Conservation (phyloP, 1,140 invertebrate species). For the Meloidogyne chitwoodi region DNA sequence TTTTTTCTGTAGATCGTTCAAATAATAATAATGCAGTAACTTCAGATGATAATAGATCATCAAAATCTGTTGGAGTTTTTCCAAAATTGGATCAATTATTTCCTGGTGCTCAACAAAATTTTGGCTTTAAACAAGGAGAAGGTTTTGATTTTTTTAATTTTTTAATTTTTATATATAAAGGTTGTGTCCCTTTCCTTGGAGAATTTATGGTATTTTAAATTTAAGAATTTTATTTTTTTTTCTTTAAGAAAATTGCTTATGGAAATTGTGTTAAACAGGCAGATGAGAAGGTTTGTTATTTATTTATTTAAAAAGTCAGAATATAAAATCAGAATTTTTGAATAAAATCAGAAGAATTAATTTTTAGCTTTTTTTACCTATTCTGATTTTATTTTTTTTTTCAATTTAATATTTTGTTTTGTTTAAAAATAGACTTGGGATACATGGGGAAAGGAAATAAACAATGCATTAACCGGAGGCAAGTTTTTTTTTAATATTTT, state of each 20-base stretch:
- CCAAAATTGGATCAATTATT: conserved; percentile 50
- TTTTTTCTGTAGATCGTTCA: not conserved
- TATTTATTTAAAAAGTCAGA: not conserved
- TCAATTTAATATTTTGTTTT: not conserved
- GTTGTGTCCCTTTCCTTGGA: conserved; percentile 59
- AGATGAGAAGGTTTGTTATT: conserved; percentile 37
- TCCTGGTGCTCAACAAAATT: conserved; percentile 50
- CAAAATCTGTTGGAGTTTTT: conserved; percentile 10
- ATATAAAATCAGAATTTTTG: not conserved
- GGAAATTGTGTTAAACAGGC: conserved; percentile 57
- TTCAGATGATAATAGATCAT: not conserved
- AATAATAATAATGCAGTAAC: not conserved
- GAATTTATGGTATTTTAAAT: conserved; percentile 49
- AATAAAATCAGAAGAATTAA: not conserved
- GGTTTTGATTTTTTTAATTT: conserved; percentile 23
- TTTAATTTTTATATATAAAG: conserved; percentile 11
- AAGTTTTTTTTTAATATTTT: not conserved
- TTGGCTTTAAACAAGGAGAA: conserved; percentile 51
- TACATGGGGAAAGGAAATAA: conserved; percentile 55
- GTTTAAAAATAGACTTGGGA: conserved; percentile 44
- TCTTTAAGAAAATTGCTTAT: conserved; percentile 44
- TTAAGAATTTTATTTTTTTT: not conserved
- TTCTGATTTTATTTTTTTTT: not conserved
- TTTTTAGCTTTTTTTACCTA: not conserved
- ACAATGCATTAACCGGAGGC: conserved; percentile 45